phyloP scores from a whole-genome alignment of 2,888 invertebrate species.

The Nomada lathburiana region DNA sequence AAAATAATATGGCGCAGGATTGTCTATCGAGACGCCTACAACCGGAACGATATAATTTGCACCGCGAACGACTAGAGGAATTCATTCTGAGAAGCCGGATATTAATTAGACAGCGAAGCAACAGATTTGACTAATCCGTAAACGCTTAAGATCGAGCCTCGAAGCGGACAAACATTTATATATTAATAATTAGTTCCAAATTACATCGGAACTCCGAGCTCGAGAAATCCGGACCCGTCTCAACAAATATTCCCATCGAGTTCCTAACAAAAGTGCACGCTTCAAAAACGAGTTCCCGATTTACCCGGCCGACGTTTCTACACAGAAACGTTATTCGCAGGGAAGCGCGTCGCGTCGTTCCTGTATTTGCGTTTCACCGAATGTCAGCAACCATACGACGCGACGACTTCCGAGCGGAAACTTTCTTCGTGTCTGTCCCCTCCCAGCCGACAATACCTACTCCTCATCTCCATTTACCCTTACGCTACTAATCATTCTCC shows the following conservation, averaged over 20 bases:
- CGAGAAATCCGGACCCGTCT: not conserved
- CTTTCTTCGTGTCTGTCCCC: constrained; percentile 23
- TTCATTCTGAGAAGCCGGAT: not conserved
- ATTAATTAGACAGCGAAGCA: constrained; percentile 8
- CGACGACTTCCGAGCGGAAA: not conserved
- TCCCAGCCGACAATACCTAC: constrained; percentile 11
- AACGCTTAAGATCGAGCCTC: no score
- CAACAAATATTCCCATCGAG: no score
- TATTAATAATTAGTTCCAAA: not conserved
- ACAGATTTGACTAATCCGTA: not conserved
- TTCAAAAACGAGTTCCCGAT: no score
- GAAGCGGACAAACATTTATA: not conserved
- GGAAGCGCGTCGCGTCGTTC: not conserved
- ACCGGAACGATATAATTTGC: not conserved
- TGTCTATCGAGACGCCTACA: no score
- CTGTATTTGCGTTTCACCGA: constrained; percentile 5
- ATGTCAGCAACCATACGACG: not conserved
- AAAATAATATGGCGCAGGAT: no score
- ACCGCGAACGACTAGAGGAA: not conserved
- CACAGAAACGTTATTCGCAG: not conserved
- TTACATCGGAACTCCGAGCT: not conserved
- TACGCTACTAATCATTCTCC: constrained; percentile 30
- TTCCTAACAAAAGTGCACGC: not conserved
- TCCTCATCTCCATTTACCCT: not conserved
- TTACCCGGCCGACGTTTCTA: not conserved